Evolutionary conservation across 2,113 vertebrate genomes (phyloP).

Genomic region (Ramphastos sulfuratus): DNA sequence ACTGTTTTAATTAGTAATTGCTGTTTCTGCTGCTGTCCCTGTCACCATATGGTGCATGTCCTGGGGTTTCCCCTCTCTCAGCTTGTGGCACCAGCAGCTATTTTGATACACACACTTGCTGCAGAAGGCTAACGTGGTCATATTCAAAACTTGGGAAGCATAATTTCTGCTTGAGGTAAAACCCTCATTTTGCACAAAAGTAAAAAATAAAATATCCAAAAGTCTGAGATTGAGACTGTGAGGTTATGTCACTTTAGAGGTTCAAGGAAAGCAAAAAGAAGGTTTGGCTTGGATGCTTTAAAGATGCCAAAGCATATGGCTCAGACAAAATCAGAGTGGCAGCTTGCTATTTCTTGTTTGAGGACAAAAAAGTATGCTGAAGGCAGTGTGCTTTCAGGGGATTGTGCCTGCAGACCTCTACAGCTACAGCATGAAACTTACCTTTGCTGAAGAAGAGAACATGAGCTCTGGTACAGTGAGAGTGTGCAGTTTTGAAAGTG

Average conservation of each 20-base stretch:
- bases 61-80: constrained; percentile 30
- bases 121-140: not conserved
- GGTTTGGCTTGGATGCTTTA: constrained; percentile 32
- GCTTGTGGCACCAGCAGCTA: constrained; percentile 27
- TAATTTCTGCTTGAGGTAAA: not conserved
- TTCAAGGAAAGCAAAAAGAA: constrained; percentile 2
- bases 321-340: constrained; percentile 24
- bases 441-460: not conserved
- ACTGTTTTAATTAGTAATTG: constrained; percentile 35
- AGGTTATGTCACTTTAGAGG: not conserved
- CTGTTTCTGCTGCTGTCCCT: constrained; percentile 16
- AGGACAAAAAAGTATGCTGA: not conserved
- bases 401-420: not conserved
- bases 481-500: not conserved
- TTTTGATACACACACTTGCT: not conserved
- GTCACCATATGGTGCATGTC: constrained; percentile 54
- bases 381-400: not conserved
- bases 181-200: not conserved
- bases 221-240: not conserved
- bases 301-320: constrained; percentile 22
- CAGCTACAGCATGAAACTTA: not conserved
- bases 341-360: constrained; percentile 33
- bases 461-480: not conserved
- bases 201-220: not conserved
- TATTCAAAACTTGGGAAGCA: not conserved